Percentiles rank a stretch among this genome's conserved stretches.
phyloP scores from a whole-genome alignment of 2,797 vertebrate genomes.

The Mus caroli region DNA sequence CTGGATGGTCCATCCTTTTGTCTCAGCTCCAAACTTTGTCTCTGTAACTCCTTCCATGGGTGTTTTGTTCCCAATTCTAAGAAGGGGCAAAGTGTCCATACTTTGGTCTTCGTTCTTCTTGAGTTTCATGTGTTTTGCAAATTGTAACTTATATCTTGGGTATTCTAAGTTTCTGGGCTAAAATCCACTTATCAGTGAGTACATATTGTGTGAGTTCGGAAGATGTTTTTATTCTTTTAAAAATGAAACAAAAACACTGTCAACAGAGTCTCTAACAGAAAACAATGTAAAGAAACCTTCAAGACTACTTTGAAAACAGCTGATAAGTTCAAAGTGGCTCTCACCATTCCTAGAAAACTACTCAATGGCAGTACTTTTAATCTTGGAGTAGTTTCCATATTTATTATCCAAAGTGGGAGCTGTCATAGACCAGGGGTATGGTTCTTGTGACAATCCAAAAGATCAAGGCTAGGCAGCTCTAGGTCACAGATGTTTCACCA shows the following conservation, averaged over 20 bases:
- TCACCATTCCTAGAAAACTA: background rate
- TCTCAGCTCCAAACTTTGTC: too few species aligned
- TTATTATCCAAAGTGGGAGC: background rate
- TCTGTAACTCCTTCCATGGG: too few species aligned
- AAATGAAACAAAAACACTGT: background rate
- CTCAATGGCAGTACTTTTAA: background rate
- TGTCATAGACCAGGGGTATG: rapidly evolving
- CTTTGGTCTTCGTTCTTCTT: too few species aligned
- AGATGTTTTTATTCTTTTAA: conserved; percentile 31
- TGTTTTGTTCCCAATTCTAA: too few species aligned
- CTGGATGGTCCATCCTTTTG: too few species aligned
- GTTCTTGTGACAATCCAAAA: background rate
- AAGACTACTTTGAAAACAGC: background rate
- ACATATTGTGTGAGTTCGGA: too few species aligned
- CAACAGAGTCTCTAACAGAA: background rate
- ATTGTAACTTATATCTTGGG: too few species aligned
- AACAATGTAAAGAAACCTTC: background rate
- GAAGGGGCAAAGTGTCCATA: too few species aligned
- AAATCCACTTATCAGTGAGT: too few species aligned
- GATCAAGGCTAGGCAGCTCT: background rate
- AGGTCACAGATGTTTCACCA: background rate
- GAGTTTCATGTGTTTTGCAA: too few species aligned
- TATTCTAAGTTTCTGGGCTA: too few species aligned
- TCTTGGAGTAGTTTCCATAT: background rate
- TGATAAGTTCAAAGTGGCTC: background rate